These are phyloP conservation scores for Carassius gibelio DNA, from an alignment of 2,113 vertebrate species.

Conservation along the genomic window DNA sequence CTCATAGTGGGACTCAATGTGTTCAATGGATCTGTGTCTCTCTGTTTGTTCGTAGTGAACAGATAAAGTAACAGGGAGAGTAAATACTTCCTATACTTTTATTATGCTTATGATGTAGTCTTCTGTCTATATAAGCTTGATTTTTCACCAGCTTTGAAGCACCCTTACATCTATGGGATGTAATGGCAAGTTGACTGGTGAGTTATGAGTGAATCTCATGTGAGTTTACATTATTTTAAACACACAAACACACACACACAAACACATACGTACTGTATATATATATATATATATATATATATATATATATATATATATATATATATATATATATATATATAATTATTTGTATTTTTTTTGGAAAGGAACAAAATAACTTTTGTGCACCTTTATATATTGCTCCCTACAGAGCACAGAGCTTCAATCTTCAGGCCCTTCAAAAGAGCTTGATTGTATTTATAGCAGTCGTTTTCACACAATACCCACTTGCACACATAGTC, in stretches of 20 bases:
- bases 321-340: too few relatives aligned
- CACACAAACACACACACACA: too few relatives aligned
- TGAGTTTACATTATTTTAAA: background rate
- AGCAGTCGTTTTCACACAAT: background rate
- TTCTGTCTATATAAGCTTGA: too few relatives aligned
- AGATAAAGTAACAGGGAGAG: background rate
- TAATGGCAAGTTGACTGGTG: too few relatives aligned
- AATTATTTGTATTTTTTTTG: too few relatives aligned
- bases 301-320: too few relatives aligned
- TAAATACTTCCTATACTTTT: background rate
- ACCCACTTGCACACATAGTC: conserved; percentile 91
- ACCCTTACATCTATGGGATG: too few relatives aligned
- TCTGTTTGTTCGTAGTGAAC: conserved; percentile 32
- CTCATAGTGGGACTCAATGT: background rate
- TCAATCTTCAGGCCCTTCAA: conserved; percentile 16
- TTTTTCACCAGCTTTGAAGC: too few relatives aligned
- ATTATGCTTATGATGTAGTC: background rate
- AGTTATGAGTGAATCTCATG: background rate
- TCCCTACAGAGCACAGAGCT: background rate
- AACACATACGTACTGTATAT: too few relatives aligned
- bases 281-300: too few relatives aligned
- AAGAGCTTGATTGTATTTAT: conserved; percentile 6
- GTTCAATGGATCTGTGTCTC: background rate
- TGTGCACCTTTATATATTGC: background rate
- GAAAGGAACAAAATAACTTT: background rate